These are phyloP conservation scores for Limosa lapponica DNA, from an alignment of 2,797 vertebrate genomes.

Conservation along the genomic window DNA sequence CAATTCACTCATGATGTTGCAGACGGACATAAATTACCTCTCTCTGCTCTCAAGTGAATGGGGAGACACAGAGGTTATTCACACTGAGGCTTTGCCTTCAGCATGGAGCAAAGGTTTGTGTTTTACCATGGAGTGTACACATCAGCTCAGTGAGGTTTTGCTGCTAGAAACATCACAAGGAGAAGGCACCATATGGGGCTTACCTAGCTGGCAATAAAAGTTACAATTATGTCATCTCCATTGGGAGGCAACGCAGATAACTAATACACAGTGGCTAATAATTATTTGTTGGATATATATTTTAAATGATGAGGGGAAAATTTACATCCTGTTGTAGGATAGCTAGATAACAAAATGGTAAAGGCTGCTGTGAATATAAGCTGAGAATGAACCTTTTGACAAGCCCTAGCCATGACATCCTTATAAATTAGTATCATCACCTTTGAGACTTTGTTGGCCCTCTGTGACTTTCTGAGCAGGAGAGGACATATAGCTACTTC, in stretches of 20 bases:
- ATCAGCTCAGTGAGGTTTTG: not conserved
- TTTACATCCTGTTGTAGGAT: not conserved
- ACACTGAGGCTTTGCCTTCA: not conserved
- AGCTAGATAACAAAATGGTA: not conserved
- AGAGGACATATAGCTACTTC: not conserved
- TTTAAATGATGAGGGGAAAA: not conserved
- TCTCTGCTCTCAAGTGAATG: not conserved
- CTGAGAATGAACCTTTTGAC: not conserved
- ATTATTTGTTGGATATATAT: not conserved
- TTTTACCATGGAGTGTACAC: not conserved
- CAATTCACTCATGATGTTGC: not conserved
- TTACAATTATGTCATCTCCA: not conserved
- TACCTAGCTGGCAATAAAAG: not conserved
- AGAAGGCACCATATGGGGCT: not conserved
- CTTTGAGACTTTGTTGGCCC: not conserved
- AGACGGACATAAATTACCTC: not conserved
- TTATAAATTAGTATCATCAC: not conserved
- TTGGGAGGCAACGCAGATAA: not conserved
- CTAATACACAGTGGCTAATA: not conserved
- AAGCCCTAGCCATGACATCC: not conserved
- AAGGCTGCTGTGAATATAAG: not conserved
- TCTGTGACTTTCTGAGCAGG: not conserved
- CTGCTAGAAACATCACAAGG: not conserved
- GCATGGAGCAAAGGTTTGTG: not conserved
- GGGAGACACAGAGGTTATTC: not conserved